Evolutionary conservation across 1,140 invertebrate species (phyloP), one percentile per base, ranked within the genome.

Genomic region (Dendroctonus valens): DNA sequence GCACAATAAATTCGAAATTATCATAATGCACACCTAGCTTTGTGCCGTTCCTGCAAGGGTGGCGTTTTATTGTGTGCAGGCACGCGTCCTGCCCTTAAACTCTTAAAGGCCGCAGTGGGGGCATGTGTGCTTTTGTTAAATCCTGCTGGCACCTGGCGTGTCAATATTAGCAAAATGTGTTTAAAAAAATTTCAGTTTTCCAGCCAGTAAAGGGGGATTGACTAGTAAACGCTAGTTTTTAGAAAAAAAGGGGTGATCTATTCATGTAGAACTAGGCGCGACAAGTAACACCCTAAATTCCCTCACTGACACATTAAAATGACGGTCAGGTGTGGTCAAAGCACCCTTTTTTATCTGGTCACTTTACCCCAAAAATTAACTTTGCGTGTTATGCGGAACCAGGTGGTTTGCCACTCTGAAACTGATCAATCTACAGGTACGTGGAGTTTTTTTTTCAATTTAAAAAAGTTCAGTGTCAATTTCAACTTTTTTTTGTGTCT

Each of bases 41-140:
- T 39, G 9, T 38, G 8, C 37, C 39, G 37, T 39, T 60, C 59
- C 59, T 60, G 59, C 59, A 50, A 39, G 59, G 59, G 59, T 60
- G 59, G 12, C 38, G 26, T 58, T 40, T 40, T 55, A 59, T 42
- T 46, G 42, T 48, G n/a, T 26, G 39, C 11, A 14, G 59, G 59
- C 59, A 60, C 59, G 59, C 50, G 40, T n/a, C 42, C 41, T 59
- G 9, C 40, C 42, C 12, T 44, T 59, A 42, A 44, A 59, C 7
- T 7, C 39, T 15, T 59, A 9, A 26, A 44, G 40, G 7, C 4
- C 7, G 42, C 46, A 44, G 14, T 46, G 42, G 42, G 11, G 40
- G 14, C 42, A 55, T 55, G 57, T 59, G 40, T 55, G 53, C 9
- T 15, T 52, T n/a, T n/a, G 7, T 52, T 52, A 9, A 46, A 9